Conservation (phyloP, 2,113 vertebrate genomes). For the Mirounga angustirostris region DNA sequence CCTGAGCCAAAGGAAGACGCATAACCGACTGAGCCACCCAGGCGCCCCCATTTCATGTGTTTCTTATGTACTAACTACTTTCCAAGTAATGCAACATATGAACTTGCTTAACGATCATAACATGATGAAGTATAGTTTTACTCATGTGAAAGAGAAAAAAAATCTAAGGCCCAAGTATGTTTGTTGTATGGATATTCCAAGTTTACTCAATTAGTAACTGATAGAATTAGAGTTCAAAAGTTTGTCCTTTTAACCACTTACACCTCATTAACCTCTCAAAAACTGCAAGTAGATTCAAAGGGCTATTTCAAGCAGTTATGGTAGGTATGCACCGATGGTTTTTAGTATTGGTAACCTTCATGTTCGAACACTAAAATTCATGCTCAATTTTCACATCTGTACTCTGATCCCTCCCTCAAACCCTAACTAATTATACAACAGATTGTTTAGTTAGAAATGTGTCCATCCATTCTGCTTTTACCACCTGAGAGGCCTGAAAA, state of each 20-base stretch:
- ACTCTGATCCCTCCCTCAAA: neutral
- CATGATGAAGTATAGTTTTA: neutral
- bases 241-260: neutral
- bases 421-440: neutral
- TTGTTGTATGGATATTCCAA: neutral
- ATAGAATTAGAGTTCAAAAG: neutral
- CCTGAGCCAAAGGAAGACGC: no score
- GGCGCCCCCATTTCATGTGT: neutral
- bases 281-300: neutral
- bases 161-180: neutral
- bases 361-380: neutral
- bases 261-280: neutral
- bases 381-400: neutral
- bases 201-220: neutral
- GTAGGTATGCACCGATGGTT: rapidly evolving
- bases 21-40: neutral
- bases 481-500: neutral
- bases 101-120: neutral
- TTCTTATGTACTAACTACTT: neutral
- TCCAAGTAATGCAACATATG: neutral
- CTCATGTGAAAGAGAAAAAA: slow-evolving; percentile 43
- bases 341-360: neutral
- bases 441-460: neutral
- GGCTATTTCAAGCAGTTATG: neutral
- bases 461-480: neutral